Evolutionary conservation across 1,140 invertebrate genomes (phyloP).

Genomic region (Drosophila pruinosa): DNA sequence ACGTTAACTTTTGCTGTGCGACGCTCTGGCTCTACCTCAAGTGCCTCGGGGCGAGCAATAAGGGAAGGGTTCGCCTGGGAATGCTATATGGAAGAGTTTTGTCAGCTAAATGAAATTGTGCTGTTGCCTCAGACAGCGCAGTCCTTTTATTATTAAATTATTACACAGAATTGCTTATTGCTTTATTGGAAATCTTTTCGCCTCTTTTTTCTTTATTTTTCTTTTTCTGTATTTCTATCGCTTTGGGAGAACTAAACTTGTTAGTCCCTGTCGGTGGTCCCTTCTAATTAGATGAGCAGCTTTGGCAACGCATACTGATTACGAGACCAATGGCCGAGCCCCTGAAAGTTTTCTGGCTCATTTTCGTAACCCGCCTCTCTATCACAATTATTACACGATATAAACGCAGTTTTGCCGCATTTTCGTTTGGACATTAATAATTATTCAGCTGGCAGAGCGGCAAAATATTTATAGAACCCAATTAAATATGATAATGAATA

Average conservation of each 20-base stretch:
- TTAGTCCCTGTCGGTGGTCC: constrained; percentile 15
- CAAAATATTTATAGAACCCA: constrained; percentile 1
- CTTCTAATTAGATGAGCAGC: constrained; percentile 42
- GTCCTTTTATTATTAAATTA: constrained; percentile 68
- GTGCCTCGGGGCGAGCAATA: background rate
- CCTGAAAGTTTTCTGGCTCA: constrained; percentile 1
- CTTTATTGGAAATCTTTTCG: constrained; percentile 70
- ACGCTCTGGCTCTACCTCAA: background rate
- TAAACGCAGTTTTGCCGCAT: constrained; percentile 6
- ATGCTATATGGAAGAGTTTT: constrained; percentile 24
- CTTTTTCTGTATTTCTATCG: constrained; percentile 1
- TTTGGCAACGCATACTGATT: constrained; percentile 39
- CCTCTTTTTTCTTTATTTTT: background rate
- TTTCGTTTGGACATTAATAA: background rate
- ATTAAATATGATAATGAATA: constrained; percentile 35
- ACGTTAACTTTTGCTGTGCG: constrained; percentile 65
- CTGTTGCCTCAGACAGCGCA: constrained; percentile 6
- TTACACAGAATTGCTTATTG: constrained; percentile 63
- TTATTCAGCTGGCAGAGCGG: background rate
- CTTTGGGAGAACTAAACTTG: constrained; percentile 30
- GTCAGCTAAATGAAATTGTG: constrained; percentile 42
- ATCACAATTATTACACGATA: constrained; percentile 18
- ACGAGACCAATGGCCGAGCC: background rate
- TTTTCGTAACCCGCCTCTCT: background rate
- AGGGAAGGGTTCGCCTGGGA: background rate